These are phyloP conservation scores for Tetheella fluctuosa DNA, from an alignment of 2,888 invertebrate species.

Conservation along the genomic window DNA sequence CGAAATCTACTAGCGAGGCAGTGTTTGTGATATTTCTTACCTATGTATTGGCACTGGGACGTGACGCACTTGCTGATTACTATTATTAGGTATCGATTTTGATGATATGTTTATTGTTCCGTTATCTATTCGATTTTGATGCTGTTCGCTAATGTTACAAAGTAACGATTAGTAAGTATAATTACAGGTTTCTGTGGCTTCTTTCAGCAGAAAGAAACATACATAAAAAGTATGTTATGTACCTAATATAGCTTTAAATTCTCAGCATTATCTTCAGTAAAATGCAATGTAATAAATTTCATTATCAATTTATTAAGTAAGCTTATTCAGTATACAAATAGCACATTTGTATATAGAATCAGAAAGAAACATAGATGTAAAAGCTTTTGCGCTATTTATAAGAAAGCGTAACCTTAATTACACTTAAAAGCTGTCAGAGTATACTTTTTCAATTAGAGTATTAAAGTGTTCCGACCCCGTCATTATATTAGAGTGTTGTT, in stretches of 20 bases:
- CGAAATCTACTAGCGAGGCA: slow-evolving; percentile 69
- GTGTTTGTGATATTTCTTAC: slow-evolving; percentile 76
- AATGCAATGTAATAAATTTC: too few species aligned
- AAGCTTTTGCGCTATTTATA: slow-evolving; percentile 47
- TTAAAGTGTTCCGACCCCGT: slow-evolving; percentile 83
- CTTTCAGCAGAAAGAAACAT: too few species aligned
- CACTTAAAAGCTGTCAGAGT: slow-evolving; percentile 77
- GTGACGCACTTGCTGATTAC: slow-evolving; percentile 67
- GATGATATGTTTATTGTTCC: slow-evolving; percentile 29
- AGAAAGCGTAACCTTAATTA: slow-evolving; percentile 68
- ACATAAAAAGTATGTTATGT: too few species aligned
- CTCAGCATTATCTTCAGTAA: too few species aligned
- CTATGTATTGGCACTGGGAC: slow-evolving; percentile 60
- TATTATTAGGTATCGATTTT: slow-evolving; percentile 60
- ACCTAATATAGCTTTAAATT: too few species aligned
- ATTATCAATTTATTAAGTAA: neutral
- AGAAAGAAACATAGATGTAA: neutral
- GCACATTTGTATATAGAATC: neutral
- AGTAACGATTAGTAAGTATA: too few species aligned
- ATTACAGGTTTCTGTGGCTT: too few species aligned
- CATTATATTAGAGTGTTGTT: slow-evolving; percentile 84
- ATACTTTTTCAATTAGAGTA: slow-evolving; percentile 83
- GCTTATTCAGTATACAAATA: neutral
- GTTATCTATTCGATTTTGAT: neutral
- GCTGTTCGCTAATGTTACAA: neutral